These are phyloP conservation scores for Platycnemis pennipes DNA, from an alignment of 2,888 invertebrate genomes.

Conservation along the genomic window DNA sequence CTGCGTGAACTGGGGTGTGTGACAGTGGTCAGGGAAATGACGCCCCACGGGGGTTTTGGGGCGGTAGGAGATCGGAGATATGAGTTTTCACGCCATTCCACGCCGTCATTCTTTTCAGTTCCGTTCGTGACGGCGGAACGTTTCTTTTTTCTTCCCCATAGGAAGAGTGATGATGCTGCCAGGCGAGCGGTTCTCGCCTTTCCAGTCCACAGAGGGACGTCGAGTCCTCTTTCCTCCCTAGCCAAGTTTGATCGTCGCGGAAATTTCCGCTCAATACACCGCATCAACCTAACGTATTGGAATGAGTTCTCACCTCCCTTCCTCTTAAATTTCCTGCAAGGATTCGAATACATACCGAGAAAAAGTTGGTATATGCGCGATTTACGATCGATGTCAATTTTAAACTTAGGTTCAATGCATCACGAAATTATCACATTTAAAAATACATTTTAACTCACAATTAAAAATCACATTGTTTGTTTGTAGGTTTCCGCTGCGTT, in stretches of 20 bases:
- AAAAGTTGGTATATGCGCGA: too few species aligned
- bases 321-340: too few species aligned
- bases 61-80: neutral
- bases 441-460: too few species aligned
- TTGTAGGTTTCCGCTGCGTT: too few species aligned
- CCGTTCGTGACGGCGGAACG: neutral
- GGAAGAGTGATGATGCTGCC: neutral
- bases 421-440: too few species aligned
- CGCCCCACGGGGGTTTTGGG: neutral
- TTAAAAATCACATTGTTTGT: too few species aligned
- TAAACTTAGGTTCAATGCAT: too few species aligned
- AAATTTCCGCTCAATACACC: neutral
- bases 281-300: too few species aligned
- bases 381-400: too few species aligned
- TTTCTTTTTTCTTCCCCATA: neutral
- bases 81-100: constrained; percentile 36
- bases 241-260: neutral
- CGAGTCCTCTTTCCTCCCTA: neutral
- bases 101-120: neutral
- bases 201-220: neutral
- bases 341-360: too few species aligned
- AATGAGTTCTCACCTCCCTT: too few species aligned
- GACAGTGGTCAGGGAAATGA: constrained; percentile 1
- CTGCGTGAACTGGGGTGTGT: neutral
- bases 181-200: neutral